Evolutionary conservation across 2,113 vertebrate species (phyloP).

Genomic region (Neotoma lepida): DNA sequence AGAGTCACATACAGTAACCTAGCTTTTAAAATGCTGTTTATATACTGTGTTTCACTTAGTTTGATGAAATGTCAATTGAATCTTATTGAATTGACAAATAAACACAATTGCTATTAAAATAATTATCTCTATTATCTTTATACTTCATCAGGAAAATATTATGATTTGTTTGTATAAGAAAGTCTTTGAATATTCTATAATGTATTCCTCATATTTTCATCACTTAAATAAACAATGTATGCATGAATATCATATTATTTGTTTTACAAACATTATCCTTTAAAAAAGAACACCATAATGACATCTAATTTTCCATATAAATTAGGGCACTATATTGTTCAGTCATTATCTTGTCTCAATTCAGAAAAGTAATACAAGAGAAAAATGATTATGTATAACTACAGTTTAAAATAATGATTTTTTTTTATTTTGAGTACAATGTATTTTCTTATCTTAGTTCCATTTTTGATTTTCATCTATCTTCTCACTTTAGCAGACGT

Average conservation of each 20-base stretch:
- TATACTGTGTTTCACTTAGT: constrained; percentile 9
- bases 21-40: constrained; percentile 46
- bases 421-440: constrained; percentile 47
- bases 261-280: constrained; percentile 20
- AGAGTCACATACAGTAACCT: neutral
- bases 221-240: neutral
- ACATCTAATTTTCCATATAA: neutral
- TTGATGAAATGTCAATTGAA: constrained; percentile 1
- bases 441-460: constrained; percentile 59
- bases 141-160: neutral
- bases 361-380: neutral
- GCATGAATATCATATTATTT: constrained; percentile 12
- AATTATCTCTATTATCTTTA: neutral
- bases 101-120: neutral
- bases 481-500: constrained; percentile 57
- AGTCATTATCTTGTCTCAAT: neutral
- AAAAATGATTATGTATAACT: neutral
- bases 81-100: constrained; percentile 23
- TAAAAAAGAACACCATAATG: neutral
- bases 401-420: neutral
- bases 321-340: neutral
- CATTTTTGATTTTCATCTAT: constrained; percentile 52
- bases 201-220: neutral
- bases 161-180: neutral
- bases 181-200: neutral